Base-by-base conservation (phyloP, 1,140 invertebrate genomes). In the Globodera rostochiensis region DNA sequence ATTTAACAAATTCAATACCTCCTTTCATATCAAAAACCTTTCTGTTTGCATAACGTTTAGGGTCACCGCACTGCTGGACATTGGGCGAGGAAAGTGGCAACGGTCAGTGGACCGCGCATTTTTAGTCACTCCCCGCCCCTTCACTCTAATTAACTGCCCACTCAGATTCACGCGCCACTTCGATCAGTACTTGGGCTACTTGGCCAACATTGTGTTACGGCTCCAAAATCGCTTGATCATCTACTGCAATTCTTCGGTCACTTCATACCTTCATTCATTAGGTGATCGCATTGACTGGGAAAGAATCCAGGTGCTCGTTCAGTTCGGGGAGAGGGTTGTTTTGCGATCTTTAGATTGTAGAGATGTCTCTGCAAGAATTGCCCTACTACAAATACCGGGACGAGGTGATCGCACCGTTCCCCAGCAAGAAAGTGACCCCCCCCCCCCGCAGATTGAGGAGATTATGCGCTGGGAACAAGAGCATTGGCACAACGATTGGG, bases 11-110 rank as follows among this genome's bases (percentile, higher is more conserved):
- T 36, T 36, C 36, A 36, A 36, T 36, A 36, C 1, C 36, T 36
- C 36, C 36, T 36, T 36, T 36, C 1, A 36, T 36, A 36, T 36
- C 36, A 36, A 36, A 36, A 36, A 36, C 36, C 36, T 36, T 36
- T 36, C 36, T 36, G 36, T 86, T 36, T 36, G 25, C 25, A 36
- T 21, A 74, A 25, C 87, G 36, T 36, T 36, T 36, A 36, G 36
- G 6, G 86, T 87, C 13, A 86, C 86, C 19, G 86, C 86, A 71
- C 64, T 87, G n/a, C 46, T 88, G 60, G 86, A 87, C 71, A 86
- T 86, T 73, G 85, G 85, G 2, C 84, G 85, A 19, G 85, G 86
- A 6, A 50, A 88, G 36, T 86, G 85, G 85, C 53, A 21, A 67
- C 53, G 76, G 76, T 78, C 3, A 49, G 11, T 53, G n/a, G n/a